These are phyloP conservation scores for Zeuzera pyrina DNA, from an alignment of 2,888 invertebrate species.

Conservation along the genomic window DNA sequence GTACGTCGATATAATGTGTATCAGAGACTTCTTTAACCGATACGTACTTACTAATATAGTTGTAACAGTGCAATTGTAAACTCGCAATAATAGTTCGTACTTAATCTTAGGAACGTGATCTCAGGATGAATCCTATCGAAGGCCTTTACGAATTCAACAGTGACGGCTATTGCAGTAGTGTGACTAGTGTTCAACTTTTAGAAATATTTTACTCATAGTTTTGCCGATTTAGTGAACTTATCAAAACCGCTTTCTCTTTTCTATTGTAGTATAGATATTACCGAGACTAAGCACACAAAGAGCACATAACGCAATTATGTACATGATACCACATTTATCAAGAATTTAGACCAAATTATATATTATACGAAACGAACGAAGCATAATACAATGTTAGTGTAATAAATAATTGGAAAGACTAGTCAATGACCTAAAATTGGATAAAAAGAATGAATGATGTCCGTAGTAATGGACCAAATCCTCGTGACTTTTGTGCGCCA, in stretches of 20 bases:
- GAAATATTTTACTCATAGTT: slow-evolving; percentile 55
- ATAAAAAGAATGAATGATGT: too few species aligned
- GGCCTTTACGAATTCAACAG: slow-evolving; percentile 56
- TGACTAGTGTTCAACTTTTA: slow-evolving; percentile 48
- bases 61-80: slow-evolving; percentile 67
- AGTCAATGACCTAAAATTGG: too few species aligned
- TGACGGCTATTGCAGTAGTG: slow-evolving; percentile 52
- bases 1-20: slow-evolving; percentile 53
- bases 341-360: slow-evolving; percentile 61
- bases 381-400: neutral
- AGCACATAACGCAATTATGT: slow-evolving; percentile 52
- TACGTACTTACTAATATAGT: slow-evolving; percentile 37
- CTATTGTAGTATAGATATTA: slow-evolving; percentile 35
- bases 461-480: too few species aligned
- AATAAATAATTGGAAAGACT: too few species aligned
- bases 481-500: too few species aligned
- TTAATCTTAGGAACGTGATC: slow-evolving; percentile 70
- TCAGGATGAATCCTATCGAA: slow-evolving; percentile 67
- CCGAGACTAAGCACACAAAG: slow-evolving; percentile 47
- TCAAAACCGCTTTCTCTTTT: slow-evolving; percentile 44
- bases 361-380: slow-evolving; percentile 47
- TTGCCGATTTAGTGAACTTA: slow-evolving; percentile 55
- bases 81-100: slow-evolving; percentile 70
- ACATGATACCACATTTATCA: slow-evolving; percentile 57
- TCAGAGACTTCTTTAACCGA: slow-evolving; percentile 42